phyloP scores from a whole-genome alignment of 2,888 invertebrate species.

The Drosophila subquinaria region DNA sequence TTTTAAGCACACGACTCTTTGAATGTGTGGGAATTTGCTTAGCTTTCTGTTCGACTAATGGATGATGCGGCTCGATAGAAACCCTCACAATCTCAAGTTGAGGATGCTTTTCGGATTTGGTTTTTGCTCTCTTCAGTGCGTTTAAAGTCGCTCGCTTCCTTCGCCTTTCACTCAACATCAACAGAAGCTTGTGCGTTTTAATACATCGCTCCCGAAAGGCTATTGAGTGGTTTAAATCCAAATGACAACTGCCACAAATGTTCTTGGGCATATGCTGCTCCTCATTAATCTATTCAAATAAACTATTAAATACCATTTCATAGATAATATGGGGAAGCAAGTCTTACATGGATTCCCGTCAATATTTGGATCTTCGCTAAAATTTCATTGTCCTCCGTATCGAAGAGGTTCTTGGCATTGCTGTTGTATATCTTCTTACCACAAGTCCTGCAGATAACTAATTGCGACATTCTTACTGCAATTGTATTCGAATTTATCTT shows the following conservation, averaged over 20 bases:
- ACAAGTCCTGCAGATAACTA: constrained; percentile 40
- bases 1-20: background rate
- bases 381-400: background rate
- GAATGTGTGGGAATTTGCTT: background rate
- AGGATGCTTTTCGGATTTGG: background rate
- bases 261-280: constrained; percentile 16
- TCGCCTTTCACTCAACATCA: background rate
- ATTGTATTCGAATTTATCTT: background rate
- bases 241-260: constrained; percentile 34
- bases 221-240: constrained; percentile 39
- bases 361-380: constrained; percentile 28
- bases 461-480: constrained; percentile 17
- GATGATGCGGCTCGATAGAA: background rate
- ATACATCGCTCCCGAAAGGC: constrained; percentile 41
- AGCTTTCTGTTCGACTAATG: background rate
- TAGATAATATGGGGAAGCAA: background rate
- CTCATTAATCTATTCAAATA: constrained; percentile 15
- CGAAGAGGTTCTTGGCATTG: constrained; percentile 40
- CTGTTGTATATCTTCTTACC: constrained; percentile 21
- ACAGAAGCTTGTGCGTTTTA: constrained; percentile 12
- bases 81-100: background rate
- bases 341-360: constrained; percentile 46
- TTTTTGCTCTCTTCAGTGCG: background rate
- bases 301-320: background rate
- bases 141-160: background rate